Conservation (phyloP, 2,113 vertebrate genomes). For the Rhagologus leucostigma region DNA sequence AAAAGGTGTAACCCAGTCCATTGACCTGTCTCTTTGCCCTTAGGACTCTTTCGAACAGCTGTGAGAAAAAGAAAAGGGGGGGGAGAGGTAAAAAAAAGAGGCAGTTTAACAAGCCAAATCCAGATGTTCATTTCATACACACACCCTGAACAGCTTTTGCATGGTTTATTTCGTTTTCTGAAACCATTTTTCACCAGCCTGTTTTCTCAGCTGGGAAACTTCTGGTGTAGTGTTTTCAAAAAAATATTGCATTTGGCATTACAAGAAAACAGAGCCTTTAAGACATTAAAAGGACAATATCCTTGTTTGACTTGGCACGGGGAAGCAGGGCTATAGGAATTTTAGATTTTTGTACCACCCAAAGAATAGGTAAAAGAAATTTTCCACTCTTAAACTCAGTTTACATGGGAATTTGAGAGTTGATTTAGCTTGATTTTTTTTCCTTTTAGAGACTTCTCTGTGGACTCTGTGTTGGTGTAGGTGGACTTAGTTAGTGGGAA, state of each 20-base stretch:
- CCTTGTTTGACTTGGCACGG: slow-evolving; percentile 79
- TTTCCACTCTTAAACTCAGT: slow-evolving; percentile 67
- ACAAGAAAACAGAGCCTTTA: slow-evolving; percentile 79
- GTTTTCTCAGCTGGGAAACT: slow-evolving; percentile 88
- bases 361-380: slow-evolving; percentile 75
- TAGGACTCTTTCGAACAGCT: slow-evolving; percentile 79
- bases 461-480: neutral
- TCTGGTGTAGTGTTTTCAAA: slow-evolving; percentile 84
- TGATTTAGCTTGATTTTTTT: slow-evolving; percentile 6
- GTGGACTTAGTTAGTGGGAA: neutral
- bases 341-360: slow-evolving; percentile 74
- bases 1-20: slow-evolving; percentile 67
- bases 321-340: slow-evolving; percentile 72
- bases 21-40: slow-evolving; percentile 78
- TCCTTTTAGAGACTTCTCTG: neutral
- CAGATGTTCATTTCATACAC: slow-evolving; percentile 82
- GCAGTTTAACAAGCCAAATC: slow-evolving; percentile 76
- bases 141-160: slow-evolving; percentile 82
- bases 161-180: slow-evolving; percentile 85
- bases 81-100: slow-evolving; percentile 21
- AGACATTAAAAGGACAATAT: slow-evolving; percentile 83
- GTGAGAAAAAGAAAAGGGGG: slow-evolving; percentile 65
- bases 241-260: slow-evolving; percentile 87
- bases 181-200: slow-evolving; percentile 85
- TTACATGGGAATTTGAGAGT: slow-evolving; percentile 68